These are phyloP conservation scores for Menura novaehollandiae DNA, from an alignment of 2,113 vertebrate species.

Conservation along the genomic window DNA sequence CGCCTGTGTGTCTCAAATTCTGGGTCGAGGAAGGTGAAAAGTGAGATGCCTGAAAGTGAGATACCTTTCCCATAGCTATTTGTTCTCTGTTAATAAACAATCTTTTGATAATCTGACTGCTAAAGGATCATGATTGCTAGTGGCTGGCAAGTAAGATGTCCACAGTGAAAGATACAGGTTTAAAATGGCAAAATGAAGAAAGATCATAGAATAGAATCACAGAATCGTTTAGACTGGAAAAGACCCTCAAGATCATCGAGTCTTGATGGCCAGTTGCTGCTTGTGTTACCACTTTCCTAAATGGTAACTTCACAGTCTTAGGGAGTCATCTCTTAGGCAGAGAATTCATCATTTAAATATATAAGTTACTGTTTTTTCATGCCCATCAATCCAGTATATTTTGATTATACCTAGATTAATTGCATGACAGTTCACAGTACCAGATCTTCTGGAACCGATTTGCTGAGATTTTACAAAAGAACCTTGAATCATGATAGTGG, in stretches of 20 bases:
- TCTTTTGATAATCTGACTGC: neutral
- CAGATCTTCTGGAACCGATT: neutral
- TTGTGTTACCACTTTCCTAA: neutral
- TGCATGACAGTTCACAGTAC: neutral
- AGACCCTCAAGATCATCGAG: neutral
- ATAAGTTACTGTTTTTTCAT: neutral
- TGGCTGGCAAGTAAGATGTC: neutral
- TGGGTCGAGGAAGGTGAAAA: neutral
- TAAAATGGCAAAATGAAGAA: neutral
- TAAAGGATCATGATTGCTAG: neutral
- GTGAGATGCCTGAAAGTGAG: neutral
- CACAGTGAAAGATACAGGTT: neutral
- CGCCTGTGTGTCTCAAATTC: neutral
- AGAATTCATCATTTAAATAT: neutral
- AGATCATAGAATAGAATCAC: neutral
- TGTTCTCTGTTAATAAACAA: neutral
- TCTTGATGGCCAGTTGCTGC: neutral
- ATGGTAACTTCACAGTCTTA: neutral
- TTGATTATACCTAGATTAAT: neutral
- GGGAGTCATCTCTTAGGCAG: neutral
- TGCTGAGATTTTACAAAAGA: neutral
- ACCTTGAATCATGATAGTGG: neutral
- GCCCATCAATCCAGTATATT: neutral
- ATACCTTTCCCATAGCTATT: neutral
- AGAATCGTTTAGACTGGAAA: neutral